These are phyloP conservation scores for Drosophila emarginata DNA, from an alignment of 2,888 invertebrate species.

Conservation along the genomic window DNA sequence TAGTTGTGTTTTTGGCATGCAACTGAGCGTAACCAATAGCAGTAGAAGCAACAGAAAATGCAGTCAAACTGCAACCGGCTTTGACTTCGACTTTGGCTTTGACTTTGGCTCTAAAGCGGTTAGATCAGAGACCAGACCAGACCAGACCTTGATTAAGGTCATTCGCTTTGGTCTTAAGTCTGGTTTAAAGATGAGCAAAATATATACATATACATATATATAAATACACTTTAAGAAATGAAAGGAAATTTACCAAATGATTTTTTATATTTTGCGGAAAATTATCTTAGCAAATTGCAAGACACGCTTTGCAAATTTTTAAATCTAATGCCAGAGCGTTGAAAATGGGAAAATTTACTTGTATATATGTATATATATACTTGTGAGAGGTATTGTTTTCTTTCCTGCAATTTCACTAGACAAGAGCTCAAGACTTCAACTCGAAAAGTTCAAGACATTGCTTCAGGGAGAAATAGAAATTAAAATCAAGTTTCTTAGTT, in stretches of 20 bases:
- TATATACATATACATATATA: not conserved
- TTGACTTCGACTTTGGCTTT: constrained; percentile 22
- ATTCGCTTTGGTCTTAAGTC: constrained; percentile 67
- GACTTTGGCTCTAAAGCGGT: constrained; percentile 36
- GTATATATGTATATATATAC: too few species aligned
- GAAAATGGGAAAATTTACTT: constrained; percentile 23
- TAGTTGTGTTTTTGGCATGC: constrained; percentile 48
- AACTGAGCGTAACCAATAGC: constrained; percentile 37
- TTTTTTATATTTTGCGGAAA: constrained; percentile 15
- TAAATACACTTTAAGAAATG: constrained; percentile 27
- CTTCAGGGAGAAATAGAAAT: constrained; percentile 21
- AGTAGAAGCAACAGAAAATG: constrained; percentile 25
- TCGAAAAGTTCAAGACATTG: constrained; percentile 44
- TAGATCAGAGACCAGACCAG: constrained; percentile 42
- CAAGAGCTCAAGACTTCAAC: constrained; percentile 17
- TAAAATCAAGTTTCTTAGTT: constrained; percentile 25
- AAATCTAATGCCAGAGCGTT: constrained; percentile 37
- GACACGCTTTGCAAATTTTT: constrained; percentile 44
- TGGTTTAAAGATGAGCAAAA: constrained; percentile 11
- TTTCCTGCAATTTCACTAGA: constrained; percentile 44
- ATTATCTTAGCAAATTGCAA: constrained; percentile 58
- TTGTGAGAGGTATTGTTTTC: constrained; percentile 26
- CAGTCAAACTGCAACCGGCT: constrained; percentile 49
- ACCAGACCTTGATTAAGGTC: constrained; percentile 80
- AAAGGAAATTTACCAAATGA: not conserved